A percentile compares a stretch with the other conserved stretches of the same genome.
Conservation (phyloP, 1,140 invertebrate genomes). For the Drosophila triauraria region DNA sequence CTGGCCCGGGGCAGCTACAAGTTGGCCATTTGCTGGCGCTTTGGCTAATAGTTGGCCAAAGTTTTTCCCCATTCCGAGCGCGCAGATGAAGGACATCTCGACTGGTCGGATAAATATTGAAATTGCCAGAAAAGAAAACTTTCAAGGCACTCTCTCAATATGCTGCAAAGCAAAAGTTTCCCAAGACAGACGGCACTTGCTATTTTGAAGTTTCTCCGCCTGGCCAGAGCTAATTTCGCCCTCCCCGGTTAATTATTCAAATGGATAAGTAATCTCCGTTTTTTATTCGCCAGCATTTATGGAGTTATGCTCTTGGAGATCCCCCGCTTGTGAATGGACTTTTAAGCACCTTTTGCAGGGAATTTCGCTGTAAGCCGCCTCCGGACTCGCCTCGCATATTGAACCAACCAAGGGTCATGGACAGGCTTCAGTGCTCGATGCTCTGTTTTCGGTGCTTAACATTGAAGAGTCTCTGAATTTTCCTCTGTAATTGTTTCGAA, state of each 20-base stretch:
- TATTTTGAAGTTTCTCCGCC: slow-evolving; percentile 26
- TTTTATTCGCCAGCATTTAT: neutral
- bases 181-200: slow-evolving; percentile 26
- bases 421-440: slow-evolving; percentile 17
- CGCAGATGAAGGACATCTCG: slow-evolving; percentile 54
- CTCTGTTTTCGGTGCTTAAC: slow-evolving; percentile 31
- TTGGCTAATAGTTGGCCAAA: slow-evolving; percentile 77
- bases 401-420: neutral
- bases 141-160: slow-evolving; percentile 51
- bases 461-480: slow-evolving; percentile 24
- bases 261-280: slow-evolving; percentile 40
- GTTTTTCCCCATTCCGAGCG: slow-evolving; percentile 41
- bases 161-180: slow-evolving; percentile 53
- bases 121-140: slow-evolving; percentile 59
- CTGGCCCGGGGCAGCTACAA: slow-evolving; percentile 51
- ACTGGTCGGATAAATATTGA: slow-evolving; percentile 57
- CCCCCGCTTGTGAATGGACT: slow-evolving; percentile 4
- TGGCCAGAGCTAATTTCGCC: slow-evolving; percentile 36
- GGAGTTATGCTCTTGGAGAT: slow-evolving; percentile 12
- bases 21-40: slow-evolving; percentile 65
- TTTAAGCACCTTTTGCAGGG: slow-evolving; percentile 16
- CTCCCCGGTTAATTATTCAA: slow-evolving; percentile 44
- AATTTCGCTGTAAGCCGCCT: slow-evolving; percentile 2
- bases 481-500: slow-evolving; percentile 50
- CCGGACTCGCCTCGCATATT: neutral